Conservation (phyloP, 2,888 invertebrate species). For the Rhaphigaster nebulosa region DNA sequence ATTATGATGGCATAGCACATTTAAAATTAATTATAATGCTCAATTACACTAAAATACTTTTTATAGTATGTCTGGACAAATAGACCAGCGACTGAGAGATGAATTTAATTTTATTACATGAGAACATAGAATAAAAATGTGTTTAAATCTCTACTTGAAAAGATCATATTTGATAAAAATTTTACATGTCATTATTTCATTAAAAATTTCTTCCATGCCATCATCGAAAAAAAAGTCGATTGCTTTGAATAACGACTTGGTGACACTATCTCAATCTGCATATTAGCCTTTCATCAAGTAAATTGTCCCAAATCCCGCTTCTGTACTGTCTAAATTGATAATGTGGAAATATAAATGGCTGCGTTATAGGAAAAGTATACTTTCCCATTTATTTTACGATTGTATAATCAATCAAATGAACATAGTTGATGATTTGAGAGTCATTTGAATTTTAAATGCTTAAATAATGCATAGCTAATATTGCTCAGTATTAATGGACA, state of each 20-base stretch:
- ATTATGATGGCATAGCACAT: neutral
- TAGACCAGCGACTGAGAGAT: neutral
- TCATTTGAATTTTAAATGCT: too few species aligned
- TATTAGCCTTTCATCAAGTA: neutral
- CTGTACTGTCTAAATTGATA: neutral
- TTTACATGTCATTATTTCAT: neutral
- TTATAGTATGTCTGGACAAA: too few species aligned
- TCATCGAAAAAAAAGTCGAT: neutral
- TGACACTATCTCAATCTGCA: neutral
- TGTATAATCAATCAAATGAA: too few species aligned
- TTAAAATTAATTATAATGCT: too few species aligned
- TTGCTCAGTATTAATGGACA: too few species aligned
- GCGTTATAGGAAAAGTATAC: too few species aligned
- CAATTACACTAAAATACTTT: too few species aligned
- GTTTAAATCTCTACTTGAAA: neutral
- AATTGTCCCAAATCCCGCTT: neutral
- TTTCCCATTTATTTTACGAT: too few species aligned
- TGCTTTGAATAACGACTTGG: neutral
- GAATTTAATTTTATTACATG: neutral
- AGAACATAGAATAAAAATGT: neutral
- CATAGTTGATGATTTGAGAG: too few species aligned
- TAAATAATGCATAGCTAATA: too few species aligned
- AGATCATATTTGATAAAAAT: too few species aligned
- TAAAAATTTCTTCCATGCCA: neutral
- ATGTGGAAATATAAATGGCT: neutral